These are phyloP conservation scores for Carterocephalus palaemon DNA, from an alignment of 2,888 invertebrate genomes.

Conservation along the genomic window DNA sequence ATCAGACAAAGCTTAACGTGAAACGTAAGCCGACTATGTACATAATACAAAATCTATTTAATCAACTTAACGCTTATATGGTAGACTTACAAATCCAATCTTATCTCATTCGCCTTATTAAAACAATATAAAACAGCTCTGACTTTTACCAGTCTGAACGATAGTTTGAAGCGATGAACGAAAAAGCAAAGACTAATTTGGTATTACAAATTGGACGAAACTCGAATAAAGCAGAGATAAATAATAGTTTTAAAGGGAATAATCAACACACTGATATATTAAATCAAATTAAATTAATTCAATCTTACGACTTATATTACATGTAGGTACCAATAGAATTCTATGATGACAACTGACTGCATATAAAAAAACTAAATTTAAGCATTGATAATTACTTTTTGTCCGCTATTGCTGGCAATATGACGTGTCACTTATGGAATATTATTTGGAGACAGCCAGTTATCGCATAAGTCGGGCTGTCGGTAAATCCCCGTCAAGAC, in stretches of 20 bases:
- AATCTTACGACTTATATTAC: too few relatives aligned
- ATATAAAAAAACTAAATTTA: too few relatives aligned
- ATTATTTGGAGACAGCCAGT: conserved; percentile 23
- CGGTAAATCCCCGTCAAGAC: conserved; percentile 59
- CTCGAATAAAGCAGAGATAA: too few relatives aligned
- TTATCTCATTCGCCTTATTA: conserved; percentile 44
- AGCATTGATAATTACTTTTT: too few relatives aligned
- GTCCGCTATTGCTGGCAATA: conserved; percentile 2
- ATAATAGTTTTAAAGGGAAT: too few relatives aligned
- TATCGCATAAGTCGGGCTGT: conserved; percentile 21
- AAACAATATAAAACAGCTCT: conserved; percentile 41
- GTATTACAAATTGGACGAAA: too few relatives aligned
- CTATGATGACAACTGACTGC: too few relatives aligned
- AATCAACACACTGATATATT: too few relatives aligned
- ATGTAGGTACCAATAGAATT: too few relatives aligned
- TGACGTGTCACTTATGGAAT: conserved; percentile 6
- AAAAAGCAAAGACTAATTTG: too few relatives aligned
- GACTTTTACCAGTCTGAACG: neutral
- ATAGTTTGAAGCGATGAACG: neutral
- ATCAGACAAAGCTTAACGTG: conserved; percentile 9
- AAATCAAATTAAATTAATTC: too few relatives aligned
- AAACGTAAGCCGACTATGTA: conserved; percentile 24
- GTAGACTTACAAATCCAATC: conserved; percentile 6
- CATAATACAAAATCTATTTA: conserved; percentile 12
- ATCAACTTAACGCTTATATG: conserved; percentile 16